Evolutionary conservation across 1,140 invertebrate species (phyloP).

Genomic region (Dryas iulia): DNA sequence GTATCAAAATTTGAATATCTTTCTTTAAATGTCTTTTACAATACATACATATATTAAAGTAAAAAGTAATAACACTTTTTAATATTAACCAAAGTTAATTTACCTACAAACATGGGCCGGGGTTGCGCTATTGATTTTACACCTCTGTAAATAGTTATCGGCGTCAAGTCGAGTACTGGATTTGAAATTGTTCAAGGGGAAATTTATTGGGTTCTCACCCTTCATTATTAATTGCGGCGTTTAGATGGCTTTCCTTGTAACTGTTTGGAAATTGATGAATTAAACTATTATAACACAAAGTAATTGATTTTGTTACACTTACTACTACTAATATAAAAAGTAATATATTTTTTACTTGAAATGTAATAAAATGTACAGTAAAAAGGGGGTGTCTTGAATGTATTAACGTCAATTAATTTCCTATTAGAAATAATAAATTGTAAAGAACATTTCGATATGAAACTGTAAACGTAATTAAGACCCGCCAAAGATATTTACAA

Average conservation of each 20-base stretch:
- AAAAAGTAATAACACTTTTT: background rate
- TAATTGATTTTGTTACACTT: too few species aligned
- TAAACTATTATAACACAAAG: background rate
- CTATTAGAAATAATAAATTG: too few species aligned
- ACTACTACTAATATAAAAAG: too few species aligned
- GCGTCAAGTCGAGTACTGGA: background rate
- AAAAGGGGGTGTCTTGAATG: too few species aligned
- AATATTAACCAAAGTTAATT: background rate
- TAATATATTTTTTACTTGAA: too few species aligned
- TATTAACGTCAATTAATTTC: too few species aligned
- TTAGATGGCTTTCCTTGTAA: background rate
- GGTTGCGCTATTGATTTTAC: constrained; percentile 15
- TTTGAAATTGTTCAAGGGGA: constrained; percentile 6
- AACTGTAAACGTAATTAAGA: too few species aligned
- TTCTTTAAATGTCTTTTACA: too few species aligned
- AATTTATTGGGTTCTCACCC: constrained; percentile 6
- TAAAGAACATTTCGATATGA: too few species aligned
- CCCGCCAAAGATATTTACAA: too few species aligned
- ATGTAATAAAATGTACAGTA: too few species aligned
- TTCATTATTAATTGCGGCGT: background rate
- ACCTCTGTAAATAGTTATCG: constrained; percentile 14
- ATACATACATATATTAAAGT: background rate
- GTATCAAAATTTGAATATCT: too few species aligned
- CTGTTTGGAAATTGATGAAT: background rate
- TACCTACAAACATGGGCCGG: background rate